Conservation (phyloP, 2,888 invertebrate genomes). For the Eledone cirrhosa region DNA sequence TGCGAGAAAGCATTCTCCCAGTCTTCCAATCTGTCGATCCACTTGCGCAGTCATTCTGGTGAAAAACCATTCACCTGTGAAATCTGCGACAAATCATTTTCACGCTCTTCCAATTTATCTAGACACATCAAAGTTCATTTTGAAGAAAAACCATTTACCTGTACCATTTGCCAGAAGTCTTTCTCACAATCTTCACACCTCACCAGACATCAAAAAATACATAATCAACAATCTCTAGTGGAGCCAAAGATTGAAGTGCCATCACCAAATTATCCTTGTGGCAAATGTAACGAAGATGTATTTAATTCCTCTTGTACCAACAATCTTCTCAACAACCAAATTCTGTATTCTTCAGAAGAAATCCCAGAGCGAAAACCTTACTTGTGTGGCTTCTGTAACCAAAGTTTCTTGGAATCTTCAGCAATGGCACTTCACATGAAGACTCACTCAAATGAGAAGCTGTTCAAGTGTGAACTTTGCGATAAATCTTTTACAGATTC, state of each 20-base stretch:
- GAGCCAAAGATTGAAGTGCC: not conserved
- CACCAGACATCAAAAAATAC: slow-evolving; percentile 16
- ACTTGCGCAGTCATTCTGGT: slow-evolving; percentile 18
- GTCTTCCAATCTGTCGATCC: slow-evolving; percentile 13
- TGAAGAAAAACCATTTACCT: slow-evolving; percentile 7
- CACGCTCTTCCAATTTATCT: not conserved
- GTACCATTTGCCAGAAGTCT: slow-evolving; percentile 2
- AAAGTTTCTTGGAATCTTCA: not conserved
- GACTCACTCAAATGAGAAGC: not conserved
- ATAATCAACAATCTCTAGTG: not conserved
- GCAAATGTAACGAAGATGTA: too few relatives aligned
- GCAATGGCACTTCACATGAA: not conserved
- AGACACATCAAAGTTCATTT: slow-evolving; percentile 5
- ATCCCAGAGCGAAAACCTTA: not conserved
- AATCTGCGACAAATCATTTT: slow-evolving; percentile 1
- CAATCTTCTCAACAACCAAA: not conserved
- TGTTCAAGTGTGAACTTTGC: not conserved
- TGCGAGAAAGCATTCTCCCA: slow-evolving; percentile 3
- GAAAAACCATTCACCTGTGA: not conserved
- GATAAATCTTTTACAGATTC: not conserved
- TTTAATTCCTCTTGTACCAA: not conserved
- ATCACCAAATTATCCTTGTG: not conserved
- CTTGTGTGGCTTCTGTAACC: not conserved
- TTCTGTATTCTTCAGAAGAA: not conserved
- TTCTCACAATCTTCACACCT: slow-evolving; percentile 15